Conservation (phyloP, 2,797 vertebrate genomes). For the Heliangelus exortis region DNA sequence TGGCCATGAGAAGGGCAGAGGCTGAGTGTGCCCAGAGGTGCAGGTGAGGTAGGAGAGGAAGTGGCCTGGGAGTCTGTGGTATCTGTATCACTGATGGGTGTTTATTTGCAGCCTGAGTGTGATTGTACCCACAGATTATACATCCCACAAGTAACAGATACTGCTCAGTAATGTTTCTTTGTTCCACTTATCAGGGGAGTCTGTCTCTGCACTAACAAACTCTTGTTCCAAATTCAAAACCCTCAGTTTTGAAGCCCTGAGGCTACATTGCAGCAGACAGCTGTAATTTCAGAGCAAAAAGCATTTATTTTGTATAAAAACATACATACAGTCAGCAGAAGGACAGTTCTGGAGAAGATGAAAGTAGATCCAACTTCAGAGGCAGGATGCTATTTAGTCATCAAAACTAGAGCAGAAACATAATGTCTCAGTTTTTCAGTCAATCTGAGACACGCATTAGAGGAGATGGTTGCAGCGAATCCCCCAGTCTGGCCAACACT, state of each 20-base stretch:
- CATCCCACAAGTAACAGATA: rapidly evolving
- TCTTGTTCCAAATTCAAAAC: neutral
- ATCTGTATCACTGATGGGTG: neutral
- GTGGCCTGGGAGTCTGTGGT: neutral
- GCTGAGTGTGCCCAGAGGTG: neutral
- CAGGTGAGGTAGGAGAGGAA: neutral
- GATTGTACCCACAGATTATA: rapidly evolving
- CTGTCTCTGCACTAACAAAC: neutral
- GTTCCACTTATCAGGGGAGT: neutral
- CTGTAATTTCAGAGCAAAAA: neutral
- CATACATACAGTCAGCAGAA: neutral
- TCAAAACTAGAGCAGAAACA: neutral
- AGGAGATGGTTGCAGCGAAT: neutral
- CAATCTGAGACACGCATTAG: neutral
- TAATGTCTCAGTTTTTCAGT: neutral
- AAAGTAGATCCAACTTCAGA: neutral
- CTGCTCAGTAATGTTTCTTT: rapidly evolving
- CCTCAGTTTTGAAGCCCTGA: neutral
- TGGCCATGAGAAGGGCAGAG: rapidly evolving
- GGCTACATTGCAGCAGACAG: neutral
- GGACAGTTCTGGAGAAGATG: neutral
- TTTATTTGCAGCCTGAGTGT: neutral
- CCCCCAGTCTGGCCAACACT: neutral
- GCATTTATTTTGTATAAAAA: neutral
- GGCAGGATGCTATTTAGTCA: neutral